These are phyloP conservation scores for Solea senegalensis DNA, from an alignment of 2,113 vertebrate species.

Conservation along the genomic window DNA sequence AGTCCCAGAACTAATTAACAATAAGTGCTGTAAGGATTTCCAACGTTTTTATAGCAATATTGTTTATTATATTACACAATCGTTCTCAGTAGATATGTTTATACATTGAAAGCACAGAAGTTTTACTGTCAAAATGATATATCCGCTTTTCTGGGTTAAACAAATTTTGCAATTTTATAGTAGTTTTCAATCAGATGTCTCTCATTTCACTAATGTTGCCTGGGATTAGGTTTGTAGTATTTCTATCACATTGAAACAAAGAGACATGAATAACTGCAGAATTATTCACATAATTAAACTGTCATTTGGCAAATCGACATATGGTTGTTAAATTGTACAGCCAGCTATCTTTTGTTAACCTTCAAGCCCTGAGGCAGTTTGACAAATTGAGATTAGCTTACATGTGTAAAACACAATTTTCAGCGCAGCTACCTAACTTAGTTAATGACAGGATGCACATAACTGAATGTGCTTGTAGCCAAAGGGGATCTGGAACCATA, in stretches of 20 bases:
- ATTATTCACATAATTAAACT: conserved; percentile 16
- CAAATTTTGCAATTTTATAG: too few species aligned
- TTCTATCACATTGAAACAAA: not conserved
- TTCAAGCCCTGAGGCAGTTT: conserved; percentile 3
- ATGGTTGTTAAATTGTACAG: conserved; percentile 32
- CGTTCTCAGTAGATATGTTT: too few species aligned
- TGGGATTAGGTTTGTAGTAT: not conserved
- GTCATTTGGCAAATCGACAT: conserved; percentile 9
- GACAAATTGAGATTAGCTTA: conserved; percentile 50
- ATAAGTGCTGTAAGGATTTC: too few species aligned
- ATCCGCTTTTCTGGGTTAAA: too few species aligned
- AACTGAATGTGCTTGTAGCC: conserved; percentile 34
- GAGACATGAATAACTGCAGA: conserved; percentile 25
- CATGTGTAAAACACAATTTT: conserved; percentile 53
- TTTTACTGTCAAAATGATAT: too few species aligned
- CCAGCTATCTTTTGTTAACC: conserved; percentile 15
- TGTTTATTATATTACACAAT: too few species aligned
- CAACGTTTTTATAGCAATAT: too few species aligned
- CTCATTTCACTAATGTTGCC: not conserved
- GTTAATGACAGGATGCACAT: conserved; percentile 47
- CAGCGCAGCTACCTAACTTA: conserved; percentile 19
- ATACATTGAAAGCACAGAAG: too few species aligned
- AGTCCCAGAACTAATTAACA: not conserved
- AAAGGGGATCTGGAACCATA: not conserved
- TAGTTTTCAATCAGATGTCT: not conserved